Conservation (phyloP, 2,888 invertebrate genomes). For the Antheraea assamensis region DNA sequence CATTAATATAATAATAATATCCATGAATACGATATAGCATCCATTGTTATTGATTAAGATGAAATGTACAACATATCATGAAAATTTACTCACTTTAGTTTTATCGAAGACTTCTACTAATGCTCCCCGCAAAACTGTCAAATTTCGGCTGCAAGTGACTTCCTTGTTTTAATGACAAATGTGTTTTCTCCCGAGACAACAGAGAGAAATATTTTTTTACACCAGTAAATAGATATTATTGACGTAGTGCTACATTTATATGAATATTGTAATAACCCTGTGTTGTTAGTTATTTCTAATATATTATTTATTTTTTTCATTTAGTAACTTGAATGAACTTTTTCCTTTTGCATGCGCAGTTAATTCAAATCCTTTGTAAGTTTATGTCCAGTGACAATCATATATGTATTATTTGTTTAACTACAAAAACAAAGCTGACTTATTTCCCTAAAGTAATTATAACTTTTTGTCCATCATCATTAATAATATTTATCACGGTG, state of each 20-base stretch:
- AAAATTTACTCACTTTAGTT: constrained; percentile 77
- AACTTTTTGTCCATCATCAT: neutral
- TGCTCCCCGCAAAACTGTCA: constrained; percentile 47
- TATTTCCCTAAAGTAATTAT: constrained; percentile 1
- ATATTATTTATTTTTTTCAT: no score
- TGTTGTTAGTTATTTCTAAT: no score
- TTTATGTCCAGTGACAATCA: neutral
- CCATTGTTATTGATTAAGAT: neutral
- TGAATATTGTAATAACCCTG: no score
- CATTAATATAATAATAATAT: no score
- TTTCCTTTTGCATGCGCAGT: neutral
- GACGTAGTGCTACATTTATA: no score
- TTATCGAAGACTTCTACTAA: constrained; percentile 75
- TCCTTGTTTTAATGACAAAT: constrained; percentile 71
- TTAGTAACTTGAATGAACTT: neutral
- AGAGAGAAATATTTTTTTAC: no score
- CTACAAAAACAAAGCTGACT: neutral
- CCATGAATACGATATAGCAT: no score
- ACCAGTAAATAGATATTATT: no score
- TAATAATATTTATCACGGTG: neutral
- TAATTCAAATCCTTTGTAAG: neutral
- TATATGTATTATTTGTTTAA: neutral
- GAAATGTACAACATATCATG: constrained; percentile 61
- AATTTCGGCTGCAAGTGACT: constrained; percentile 65
- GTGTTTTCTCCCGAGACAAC: constrained; percentile 73